Conservation (phyloP, 2,888 invertebrate species). For the Cosmorhoe ocellata region DNA sequence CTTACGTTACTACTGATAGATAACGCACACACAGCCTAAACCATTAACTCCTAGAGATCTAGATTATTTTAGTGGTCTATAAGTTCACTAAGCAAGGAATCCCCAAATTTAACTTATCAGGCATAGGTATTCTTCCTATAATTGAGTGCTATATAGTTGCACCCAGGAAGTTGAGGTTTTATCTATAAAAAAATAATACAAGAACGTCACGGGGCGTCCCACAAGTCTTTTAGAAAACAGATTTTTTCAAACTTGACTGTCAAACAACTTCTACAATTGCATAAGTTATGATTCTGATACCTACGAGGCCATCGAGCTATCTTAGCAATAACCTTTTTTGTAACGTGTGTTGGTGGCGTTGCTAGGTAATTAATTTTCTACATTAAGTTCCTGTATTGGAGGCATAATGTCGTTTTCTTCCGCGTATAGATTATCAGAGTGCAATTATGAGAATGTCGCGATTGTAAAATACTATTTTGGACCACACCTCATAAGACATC, state of each 20-base stretch:
- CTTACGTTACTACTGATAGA: too few relatives aligned
- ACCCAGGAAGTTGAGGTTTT: too few relatives aligned
- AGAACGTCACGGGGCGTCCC: too few relatives aligned
- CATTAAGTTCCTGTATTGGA: constrained; percentile 37
- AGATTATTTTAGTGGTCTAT: too few relatives aligned
- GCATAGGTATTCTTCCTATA: too few relatives aligned
- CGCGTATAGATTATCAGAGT: constrained; percentile 22
- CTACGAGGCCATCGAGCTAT: constrained; percentile 57
- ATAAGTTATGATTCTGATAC: constrained; percentile 46
- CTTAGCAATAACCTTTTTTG: constrained; percentile 52
- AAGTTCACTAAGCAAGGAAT: too few relatives aligned
- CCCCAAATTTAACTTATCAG: too few relatives aligned
- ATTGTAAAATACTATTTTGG: neutral
- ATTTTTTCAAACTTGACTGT: neutral
- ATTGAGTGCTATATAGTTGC: too few relatives aligned
- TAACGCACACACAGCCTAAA: too few relatives aligned
- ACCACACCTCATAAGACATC: neutral
- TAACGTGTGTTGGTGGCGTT: constrained; percentile 41
- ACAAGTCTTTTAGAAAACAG: too few relatives aligned
- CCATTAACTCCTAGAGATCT: too few relatives aligned
- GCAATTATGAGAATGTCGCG: neutral
- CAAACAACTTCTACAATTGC: neutral
- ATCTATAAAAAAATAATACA: too few relatives aligned
- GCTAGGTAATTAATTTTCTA: constrained; percentile 40
- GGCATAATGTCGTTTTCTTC: constrained; percentile 38